A percentile compares a stretch with the other conserved stretches of the same genome.
phyloP scores from a whole-genome alignment of 2,888 invertebrate species.

The Drosophila anomelani region DNA sequence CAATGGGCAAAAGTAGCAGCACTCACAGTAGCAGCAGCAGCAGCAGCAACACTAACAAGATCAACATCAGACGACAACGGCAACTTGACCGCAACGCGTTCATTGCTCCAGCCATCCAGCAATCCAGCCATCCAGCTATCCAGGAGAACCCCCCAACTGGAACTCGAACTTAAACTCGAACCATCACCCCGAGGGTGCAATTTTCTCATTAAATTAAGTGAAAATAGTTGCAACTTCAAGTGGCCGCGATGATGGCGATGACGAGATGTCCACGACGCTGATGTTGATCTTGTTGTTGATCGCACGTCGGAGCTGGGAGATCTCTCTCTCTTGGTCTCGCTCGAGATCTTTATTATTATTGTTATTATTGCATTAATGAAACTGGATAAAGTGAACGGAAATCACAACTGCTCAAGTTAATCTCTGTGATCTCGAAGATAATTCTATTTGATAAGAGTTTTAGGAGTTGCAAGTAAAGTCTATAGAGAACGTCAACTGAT shows the following conservation, averaged over 20 bases:
- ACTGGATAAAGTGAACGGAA: constrained; percentile 10
- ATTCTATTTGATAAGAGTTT: constrained; percentile 1
- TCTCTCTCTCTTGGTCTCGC: neutral
- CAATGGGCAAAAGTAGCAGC: constrained; percentile 37
- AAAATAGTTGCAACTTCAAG: constrained; percentile 71
- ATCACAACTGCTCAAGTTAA: constrained; percentile 14
- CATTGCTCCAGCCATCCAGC: constrained; percentile 54
- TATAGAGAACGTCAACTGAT: neutral
- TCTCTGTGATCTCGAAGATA: constrained; percentile 1
- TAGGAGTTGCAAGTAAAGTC: neutral
- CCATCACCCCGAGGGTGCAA: constrained; percentile 47
- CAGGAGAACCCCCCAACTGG: constrained; percentile 28
- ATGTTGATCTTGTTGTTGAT: constrained; percentile 36
- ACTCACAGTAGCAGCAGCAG: constrained; percentile 15
- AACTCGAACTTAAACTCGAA: constrained; percentile 21
- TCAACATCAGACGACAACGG: constrained; percentile 29
- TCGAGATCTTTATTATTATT: constrained; percentile 7
- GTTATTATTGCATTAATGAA: constrained; percentile 28
- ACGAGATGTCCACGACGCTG: constrained; percentile 21
- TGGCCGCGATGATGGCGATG: constrained; percentile 41
- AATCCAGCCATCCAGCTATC: neutral
- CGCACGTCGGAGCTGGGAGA: neutral
- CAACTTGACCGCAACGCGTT: constrained; percentile 77
- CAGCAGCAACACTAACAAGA: constrained; percentile 15
- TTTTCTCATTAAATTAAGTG: constrained; percentile 76